phyloP scores from a whole-genome alignment of 2,113 vertebrate genomes.

The Pelodiscus sinensis region DNA sequence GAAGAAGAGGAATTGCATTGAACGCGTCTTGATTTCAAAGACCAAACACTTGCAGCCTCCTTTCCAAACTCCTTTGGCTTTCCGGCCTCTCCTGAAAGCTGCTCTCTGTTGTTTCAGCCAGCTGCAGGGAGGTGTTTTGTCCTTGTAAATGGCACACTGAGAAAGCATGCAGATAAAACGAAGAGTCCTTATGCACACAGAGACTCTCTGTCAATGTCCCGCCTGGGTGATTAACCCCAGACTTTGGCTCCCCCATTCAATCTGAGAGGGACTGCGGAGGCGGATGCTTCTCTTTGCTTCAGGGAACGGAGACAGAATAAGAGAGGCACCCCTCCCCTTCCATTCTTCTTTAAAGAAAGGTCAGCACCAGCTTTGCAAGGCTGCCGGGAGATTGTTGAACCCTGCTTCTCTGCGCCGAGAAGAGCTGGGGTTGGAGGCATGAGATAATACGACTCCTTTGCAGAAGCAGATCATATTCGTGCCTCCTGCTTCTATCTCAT shows the following conservation, averaged over 20 bases:
- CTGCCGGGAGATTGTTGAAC: background rate
- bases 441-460: accelerated
- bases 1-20: background rate
- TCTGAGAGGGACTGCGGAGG: background rate
- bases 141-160: slow-evolving; percentile 6
- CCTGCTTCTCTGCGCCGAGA: background rate
- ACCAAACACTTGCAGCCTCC: slow-evolving; percentile 10
- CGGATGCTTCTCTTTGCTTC: background rate
- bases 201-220: slow-evolving; percentile 14
- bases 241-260: slow-evolving; percentile 20
- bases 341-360: background rate
- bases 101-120: slow-evolving; percentile 19
- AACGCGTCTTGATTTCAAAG: slow-evolving; percentile 43
- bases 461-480: background rate
- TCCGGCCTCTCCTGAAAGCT: slow-evolving; percentile 32
- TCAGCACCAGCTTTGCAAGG: background rate
- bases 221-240: slow-evolving; percentile 25
- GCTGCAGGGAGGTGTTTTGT: slow-evolving; percentile 44
- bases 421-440: background rate
- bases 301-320: accelerated
- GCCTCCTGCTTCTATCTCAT: background rate
- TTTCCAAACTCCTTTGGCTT: slow-evolving; percentile 34
- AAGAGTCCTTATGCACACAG: slow-evolving; percentile 11
- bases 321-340: background rate
- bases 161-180: slow-evolving; percentile 7